phyloP scores from a whole-genome alignment of 1,140 invertebrate genomes.

The Schlechtendalia chinensis region DNA sequence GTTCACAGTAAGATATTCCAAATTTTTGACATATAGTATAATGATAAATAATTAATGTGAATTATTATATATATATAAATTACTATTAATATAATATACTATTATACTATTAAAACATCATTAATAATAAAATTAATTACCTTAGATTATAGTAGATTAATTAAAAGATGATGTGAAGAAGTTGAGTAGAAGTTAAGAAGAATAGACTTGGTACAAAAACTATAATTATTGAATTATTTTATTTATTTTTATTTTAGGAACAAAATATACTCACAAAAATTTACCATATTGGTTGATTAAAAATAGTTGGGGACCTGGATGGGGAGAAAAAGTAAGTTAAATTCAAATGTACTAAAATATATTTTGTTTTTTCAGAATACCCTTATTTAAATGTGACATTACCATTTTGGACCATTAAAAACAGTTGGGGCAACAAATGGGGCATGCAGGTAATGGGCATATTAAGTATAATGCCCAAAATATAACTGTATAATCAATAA shows the following conservation, averaged over 20 bases:
- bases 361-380: constrained; percentile 66
- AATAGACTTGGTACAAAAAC: too few species aligned
- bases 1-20: constrained; percentile 65
- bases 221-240: not conserved
- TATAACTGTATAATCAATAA: not conserved
- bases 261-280: constrained; percentile 52
- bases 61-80: too few species aligned
- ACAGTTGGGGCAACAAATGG: constrained; percentile 87
- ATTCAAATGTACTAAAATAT: constrained; percentile 51
- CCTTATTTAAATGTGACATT: constrained; percentile 76
- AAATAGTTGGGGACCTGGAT: constrained; percentile 85
- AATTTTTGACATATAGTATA: not conserved
- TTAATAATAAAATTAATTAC: too few species aligned
- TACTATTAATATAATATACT: too few species aligned
- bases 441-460: constrained; percentile 67
- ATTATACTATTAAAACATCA: too few species aligned
- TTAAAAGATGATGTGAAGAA: too few species aligned
- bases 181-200: too few species aligned
- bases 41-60: not conserved
- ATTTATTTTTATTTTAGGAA: constrained; percentile 52
- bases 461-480: constrained; percentile 56
- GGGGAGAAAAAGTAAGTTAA: constrained; percentile 69
- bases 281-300: constrained; percentile 92
- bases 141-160: too few species aligned
- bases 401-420: constrained; percentile 92